Conservation (phyloP, 2,113 vertebrate species). For the Austrofundulus limnaeus region DNA sequence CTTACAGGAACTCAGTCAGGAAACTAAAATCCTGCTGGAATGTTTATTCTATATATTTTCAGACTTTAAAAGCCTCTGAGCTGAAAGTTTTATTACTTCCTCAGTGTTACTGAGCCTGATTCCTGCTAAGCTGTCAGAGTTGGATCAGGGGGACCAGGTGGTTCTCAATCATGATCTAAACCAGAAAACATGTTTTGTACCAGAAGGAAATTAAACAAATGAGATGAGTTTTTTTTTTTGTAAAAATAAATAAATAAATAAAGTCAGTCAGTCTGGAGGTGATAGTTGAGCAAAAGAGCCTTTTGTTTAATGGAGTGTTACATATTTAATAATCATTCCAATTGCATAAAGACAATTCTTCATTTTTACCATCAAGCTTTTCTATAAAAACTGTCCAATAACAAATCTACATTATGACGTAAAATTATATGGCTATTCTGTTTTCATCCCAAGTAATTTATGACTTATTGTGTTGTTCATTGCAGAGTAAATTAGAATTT, state of each 20-base stretch:
- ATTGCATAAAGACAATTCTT: conserved; percentile 62
- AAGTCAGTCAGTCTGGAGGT: conserved; percentile 9
- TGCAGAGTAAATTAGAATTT: conserved; percentile 17
- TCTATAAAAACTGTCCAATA: conserved; percentile 7
- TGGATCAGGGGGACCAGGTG: conserved; percentile 3
- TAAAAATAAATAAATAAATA: too few species aligned
- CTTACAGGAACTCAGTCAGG: conserved; percentile 42
- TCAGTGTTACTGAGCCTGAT: conserved; percentile 22
- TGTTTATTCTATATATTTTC: conserved; percentile 46
- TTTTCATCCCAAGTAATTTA: conserved; percentile 56
- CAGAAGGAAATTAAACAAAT: neutral
- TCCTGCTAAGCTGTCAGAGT: conserved; percentile 36
- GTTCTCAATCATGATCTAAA: conserved; percentile 32
- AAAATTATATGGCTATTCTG: conserved; percentile 53
- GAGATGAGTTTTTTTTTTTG: too few species aligned
- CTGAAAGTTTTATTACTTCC: conserved; percentile 17
- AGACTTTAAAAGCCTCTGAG: conserved; percentile 40
- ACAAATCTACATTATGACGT: conserved; percentile 39
- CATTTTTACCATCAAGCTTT: conserved; percentile 41
- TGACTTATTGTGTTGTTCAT: conserved; percentile 55
- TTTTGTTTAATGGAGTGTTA: conserved; percentile 61
- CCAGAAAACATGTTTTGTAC: neutral
- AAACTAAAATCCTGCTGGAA: conserved; percentile 51
- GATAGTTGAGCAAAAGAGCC: conserved; percentile 22
- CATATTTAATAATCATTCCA: conserved; percentile 30